These are phyloP conservation scores for Chymomyza fuscimana DNA, from an alignment of 2,888 invertebrate genomes.

Conservation along the genomic window DNA sequence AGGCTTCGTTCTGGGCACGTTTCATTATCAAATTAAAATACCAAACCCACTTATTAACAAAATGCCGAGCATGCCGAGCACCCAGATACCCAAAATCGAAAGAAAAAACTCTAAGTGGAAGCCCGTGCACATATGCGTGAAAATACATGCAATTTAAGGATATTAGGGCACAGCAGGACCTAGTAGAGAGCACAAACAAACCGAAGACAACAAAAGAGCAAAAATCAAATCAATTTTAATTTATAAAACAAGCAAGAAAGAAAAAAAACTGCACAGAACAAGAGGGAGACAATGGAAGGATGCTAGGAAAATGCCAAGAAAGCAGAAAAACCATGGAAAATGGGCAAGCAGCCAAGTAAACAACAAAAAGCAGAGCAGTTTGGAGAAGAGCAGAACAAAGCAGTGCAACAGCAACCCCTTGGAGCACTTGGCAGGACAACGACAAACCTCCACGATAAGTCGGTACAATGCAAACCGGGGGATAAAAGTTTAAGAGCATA, in stretches of 20 bases:
- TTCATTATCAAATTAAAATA: slow-evolving; percentile 52
- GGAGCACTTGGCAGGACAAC: slow-evolving; percentile 21
- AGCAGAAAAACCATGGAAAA: slow-evolving; percentile 43
- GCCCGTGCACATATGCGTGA: slow-evolving; percentile 22
- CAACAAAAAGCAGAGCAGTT: slow-evolving; percentile 11
- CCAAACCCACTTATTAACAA: slow-evolving; percentile 51
- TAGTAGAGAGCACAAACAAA: slow-evolving; percentile 9
- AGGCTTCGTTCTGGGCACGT: slow-evolving; percentile 16
- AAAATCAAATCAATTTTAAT: slow-evolving; percentile 75
- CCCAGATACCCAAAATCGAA: slow-evolving; percentile 18
- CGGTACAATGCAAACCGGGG: neutral
- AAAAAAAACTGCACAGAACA: slow-evolving; percentile 5
- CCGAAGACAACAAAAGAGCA: slow-evolving; percentile 49
- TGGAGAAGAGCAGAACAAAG: slow-evolving; percentile 17
- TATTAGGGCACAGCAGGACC: slow-evolving; percentile 39
- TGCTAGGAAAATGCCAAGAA: slow-evolving; percentile 56
- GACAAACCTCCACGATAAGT: slow-evolving; percentile 19
- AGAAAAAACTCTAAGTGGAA: neutral
- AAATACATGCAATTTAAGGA: slow-evolving; percentile 58
- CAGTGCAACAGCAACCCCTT: slow-evolving; percentile 50
- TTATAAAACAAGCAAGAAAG: slow-evolving; percentile 65
- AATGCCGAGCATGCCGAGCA: slow-evolving; percentile 48
- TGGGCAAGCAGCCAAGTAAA: slow-evolving; percentile 24
- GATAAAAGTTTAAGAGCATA: neutral
- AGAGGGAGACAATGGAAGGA: slow-evolving; percentile 8